phyloP scores from a whole-genome alignment of 2,888 invertebrate species.

The Ommatoiulus sabulosus region DNA sequence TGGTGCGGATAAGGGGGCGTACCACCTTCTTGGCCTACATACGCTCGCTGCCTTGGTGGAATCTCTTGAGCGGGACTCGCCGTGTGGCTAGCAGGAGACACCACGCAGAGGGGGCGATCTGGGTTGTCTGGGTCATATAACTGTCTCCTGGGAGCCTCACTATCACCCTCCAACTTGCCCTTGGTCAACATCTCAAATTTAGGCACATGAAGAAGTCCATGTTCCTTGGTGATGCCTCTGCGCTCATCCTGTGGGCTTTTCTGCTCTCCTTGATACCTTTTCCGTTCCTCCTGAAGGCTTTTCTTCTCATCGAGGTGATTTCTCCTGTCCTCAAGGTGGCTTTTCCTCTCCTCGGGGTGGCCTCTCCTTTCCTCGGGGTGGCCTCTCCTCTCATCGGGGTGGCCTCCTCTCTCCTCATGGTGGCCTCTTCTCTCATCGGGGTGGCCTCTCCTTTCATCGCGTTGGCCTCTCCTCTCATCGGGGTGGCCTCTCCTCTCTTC shows the following conservation, averaged over 20 bases:
- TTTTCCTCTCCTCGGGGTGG: not conserved
- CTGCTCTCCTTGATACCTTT: not conserved
- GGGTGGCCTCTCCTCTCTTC: not conserved
- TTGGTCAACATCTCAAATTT: not conserved
- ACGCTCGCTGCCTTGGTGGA: not conserved
- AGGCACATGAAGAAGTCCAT: not conserved
- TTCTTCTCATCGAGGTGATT: not conserved
- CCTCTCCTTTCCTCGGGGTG: not conserved
- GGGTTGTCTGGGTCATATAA: slow-evolving; percentile 55
- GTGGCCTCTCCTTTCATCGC: not conserved
- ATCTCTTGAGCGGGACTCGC: not conserved
- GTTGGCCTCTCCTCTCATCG: not conserved
- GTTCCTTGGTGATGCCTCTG: not conserved
- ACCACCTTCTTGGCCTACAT: not conserved
- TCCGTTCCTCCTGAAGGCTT: not conserved
- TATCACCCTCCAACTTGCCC: not conserved
- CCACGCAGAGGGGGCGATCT: slow-evolving; percentile 52
- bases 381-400: not conserved
- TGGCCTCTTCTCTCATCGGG: not conserved
- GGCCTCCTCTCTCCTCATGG: not conserved
- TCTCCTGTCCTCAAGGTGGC: not conserved
- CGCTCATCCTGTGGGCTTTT: not conserved
- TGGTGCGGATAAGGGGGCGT: not conserved
- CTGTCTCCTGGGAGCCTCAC: slow-evolving; percentile 7
- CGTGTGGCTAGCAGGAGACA: slow-evolving; percentile 52